Base-by-base conservation (phyloP, 2,888 invertebrate genomes). In the Cephus rjabovi region DNA sequence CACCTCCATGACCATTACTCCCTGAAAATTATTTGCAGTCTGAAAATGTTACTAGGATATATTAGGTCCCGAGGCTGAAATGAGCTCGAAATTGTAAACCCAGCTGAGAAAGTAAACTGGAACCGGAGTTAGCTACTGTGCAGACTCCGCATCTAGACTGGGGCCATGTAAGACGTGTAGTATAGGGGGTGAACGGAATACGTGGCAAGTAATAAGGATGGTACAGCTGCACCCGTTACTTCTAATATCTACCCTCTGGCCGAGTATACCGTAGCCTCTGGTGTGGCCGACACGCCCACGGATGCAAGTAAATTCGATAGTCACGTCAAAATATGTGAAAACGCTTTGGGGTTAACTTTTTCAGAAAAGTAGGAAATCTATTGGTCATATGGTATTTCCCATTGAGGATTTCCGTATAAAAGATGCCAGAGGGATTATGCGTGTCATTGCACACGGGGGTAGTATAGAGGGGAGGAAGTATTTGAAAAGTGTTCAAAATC, bases 141-240 rank as follows among this genome's bases (percentile, higher is more conserved):
- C 40, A 40, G 40, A 40, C 40, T 40, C 40, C 15, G 40, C 70
- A 70, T 33, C 70, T 33, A 70, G 30, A 70, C 70, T 75, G 71
- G 71, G 12, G 77, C 74, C 69, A 73, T 71, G 73, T 77, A 80
- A 81, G 81, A 76, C 78, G 80, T 78, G 82, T 85, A 85, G 87
- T 87, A 85, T 87, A 85, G 86, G 80, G 81, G 81, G 82, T 75
- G 79, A 79, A 81, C 80, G 75, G 85, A 88, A 88, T 87, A 87
- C 85, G 86, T 82, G 84, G 85, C 83, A 79, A 77, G 84, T 87
- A 89, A 88, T 88, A 88, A 88, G 86, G 83, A 86, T 81, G 83
- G 82, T 79, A 81, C 79, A 83, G 83, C 83, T 84, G 83, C 87
- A 85, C 82, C 87, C 86, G 87, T 88, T 88, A 89, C 87, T 88